A percentile compares a stretch with the other conserved stretches of the same genome.
These are phyloP conservation scores for Cinara cedri DNA, from an alignment of 2,888 invertebrate species.

Conservation along the genomic window DNA sequence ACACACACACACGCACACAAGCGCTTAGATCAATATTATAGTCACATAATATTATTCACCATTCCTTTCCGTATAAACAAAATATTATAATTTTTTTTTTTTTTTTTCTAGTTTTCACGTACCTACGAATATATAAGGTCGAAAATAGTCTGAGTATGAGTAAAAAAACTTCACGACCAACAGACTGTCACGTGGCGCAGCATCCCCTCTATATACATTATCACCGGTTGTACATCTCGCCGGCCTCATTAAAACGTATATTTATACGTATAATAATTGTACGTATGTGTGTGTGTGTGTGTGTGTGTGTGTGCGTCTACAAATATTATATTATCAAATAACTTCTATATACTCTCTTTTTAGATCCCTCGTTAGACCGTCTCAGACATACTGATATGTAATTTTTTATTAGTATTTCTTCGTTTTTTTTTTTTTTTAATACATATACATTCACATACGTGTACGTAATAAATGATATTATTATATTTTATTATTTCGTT, in stretches of 20 bases:
- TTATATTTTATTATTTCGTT: conserved; percentile 7
- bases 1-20: not conserved
- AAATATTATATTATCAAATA: conserved; percentile 34
- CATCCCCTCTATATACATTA: not conserved
- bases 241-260: conserved; percentile 33
- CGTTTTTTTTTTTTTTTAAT: no score
- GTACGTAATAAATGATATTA: not conserved
- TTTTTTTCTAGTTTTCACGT: no score
- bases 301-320: conserved; percentile 1
- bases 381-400: conserved; percentile 11
- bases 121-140: not conserved
- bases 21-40: no score
- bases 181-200: not conserved
- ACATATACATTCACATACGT: not conserved
- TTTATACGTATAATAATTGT: conserved; percentile 13
- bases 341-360: conserved; percentile 30
- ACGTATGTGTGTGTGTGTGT: not conserved
- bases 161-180: not conserved
- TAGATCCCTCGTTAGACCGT: conserved; percentile 7
- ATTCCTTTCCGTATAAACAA: no score
- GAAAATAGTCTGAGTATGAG: conserved; percentile 26
- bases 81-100: no score
- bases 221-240: conserved; percentile 19
- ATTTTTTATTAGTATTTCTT: no score
- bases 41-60: no score